Base-by-base conservation (phyloP, 2,113 vertebrate genomes). In the Pyrgilauda ruficollis region DNA sequence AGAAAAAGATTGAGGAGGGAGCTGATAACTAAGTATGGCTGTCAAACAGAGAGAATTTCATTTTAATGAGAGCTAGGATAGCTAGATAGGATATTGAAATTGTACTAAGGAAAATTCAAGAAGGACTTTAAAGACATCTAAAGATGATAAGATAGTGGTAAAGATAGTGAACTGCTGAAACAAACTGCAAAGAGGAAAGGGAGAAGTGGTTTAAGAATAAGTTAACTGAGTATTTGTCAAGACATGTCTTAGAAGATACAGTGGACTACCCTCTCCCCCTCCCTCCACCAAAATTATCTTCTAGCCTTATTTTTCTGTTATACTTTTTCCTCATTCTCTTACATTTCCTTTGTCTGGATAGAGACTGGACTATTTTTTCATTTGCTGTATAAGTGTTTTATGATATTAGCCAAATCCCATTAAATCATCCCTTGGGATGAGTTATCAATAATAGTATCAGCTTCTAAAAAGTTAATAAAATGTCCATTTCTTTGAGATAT, bases 391-490 rank as follows among this genome's bases (percentile, higher is more conserved):
- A 67, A 81, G 22, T 31, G 17, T 44, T 90, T 90, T 84, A 74
- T 86, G 58, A 27, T 89, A 89, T 78, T 84, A 84, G 27, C 47
- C 39, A 63, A 86, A 77, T 86, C 15, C 27, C 35, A 61, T 81
- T 90, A 70, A 90, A 92, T 70, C 39, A 74, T 52, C 41, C 15
- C 9, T 82, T 87, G 67, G 56, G 49, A 82, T 67, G 50, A n/a
- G 15, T 63, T 95, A 81, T 90, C 5, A 5, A 86, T 90, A 95
- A 78, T 14, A 84, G 4, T 39, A 74, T 41, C 64, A 78, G 43
- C 21, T 89, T 90, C 56, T 70, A 39, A 39, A 52, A 80, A 86
- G 72, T 86, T 87, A 94, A 93, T 64, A 92, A 83, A 93, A 78
- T 56, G 17, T 14, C 21, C 8, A 64, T 91, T 95, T 92, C 35